phyloP scores from a whole-genome alignment of 2,797 vertebrate species.

The Poecilia picta region DNA sequence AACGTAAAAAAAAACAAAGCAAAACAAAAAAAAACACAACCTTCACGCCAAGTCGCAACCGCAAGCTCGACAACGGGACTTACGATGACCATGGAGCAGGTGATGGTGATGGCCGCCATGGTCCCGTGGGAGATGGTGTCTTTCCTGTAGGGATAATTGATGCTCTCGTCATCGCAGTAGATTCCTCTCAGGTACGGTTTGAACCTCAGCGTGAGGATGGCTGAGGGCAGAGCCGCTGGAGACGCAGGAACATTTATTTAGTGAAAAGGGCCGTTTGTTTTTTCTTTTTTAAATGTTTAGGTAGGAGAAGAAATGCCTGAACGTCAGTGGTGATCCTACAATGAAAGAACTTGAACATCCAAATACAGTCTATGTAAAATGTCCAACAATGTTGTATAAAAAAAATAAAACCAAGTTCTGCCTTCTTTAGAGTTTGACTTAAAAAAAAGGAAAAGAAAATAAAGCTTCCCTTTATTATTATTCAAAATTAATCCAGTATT shows the following conservation, averaged over 20 bases:
- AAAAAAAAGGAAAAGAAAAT: no score
- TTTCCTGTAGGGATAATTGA: conserved; percentile 88
- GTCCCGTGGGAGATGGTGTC: conserved; percentile 92
- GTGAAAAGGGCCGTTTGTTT: not conserved
- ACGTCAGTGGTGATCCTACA: not conserved
- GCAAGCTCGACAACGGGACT: conserved; percentile 55
- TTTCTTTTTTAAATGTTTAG: not conserved
- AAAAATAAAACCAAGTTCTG: not conserved
- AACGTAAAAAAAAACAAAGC: not conserved
- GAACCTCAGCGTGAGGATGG: conserved; percentile 87
- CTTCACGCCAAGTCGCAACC: not conserved
- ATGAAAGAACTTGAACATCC: not conserved
- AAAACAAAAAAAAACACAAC: not conserved
- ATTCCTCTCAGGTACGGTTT: conserved; percentile 89
- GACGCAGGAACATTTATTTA: no score
- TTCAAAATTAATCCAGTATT: not conserved
- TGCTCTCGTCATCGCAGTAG: conserved; percentile 90
- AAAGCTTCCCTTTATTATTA: no score
- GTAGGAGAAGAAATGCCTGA: not conserved
- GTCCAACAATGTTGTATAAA: no score
- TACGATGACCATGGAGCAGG: conserved; percentile 89
- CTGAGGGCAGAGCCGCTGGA: conserved; percentile 87
- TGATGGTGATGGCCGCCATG: conserved; percentile 92
- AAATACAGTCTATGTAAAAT: not conserved
- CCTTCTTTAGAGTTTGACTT: not conserved